phyloP scores from a whole-genome alignment of 2,797 vertebrate species.

The Sebastolobus alascanus region DNA sequence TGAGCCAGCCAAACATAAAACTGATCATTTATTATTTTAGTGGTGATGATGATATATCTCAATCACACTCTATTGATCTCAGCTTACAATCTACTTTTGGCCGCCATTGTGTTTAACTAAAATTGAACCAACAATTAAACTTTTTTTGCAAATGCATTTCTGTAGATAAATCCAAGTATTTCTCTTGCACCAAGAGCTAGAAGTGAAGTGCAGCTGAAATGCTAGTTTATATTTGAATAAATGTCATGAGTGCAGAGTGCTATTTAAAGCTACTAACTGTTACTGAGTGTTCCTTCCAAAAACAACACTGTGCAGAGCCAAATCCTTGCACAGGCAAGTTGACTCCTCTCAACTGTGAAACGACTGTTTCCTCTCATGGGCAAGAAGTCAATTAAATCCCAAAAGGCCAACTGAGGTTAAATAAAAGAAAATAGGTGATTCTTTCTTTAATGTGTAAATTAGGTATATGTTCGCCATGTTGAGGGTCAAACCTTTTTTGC shows the following conservation, averaged over 20 bases:
- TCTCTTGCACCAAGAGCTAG: not conserved
- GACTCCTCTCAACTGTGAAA: slow-evolving; percentile 11
- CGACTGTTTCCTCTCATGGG: slow-evolving; percentile 1
- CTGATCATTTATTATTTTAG: not conserved
- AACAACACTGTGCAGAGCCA: slow-evolving; percentile 67
- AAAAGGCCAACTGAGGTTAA: not conserved
- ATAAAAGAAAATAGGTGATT: not conserved
- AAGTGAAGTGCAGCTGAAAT: slow-evolving; percentile 13
- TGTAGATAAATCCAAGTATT: not conserved
- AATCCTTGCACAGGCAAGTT: slow-evolving; percentile 39
- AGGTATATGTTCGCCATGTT: not conserved
- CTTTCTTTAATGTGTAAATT: not conserved
- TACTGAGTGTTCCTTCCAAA: slow-evolving; percentile 78
- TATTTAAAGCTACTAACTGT: slow-evolving; percentile 67
- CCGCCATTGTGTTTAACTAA: not conserved
- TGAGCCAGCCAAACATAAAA: not conserved
- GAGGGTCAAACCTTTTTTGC: not conserved
- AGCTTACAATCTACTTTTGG: not conserved
- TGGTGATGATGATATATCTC: not conserved
- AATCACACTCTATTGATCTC: not conserved
- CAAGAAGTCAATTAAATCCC: slow-evolving; percentile 13
- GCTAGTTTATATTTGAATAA: slow-evolving; percentile 48
- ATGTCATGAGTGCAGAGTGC: slow-evolving; percentile 22
- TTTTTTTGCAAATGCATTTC: not conserved
- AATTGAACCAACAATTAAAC: not conserved